Conservation (phyloP, 1,140 invertebrate species). For the Brachionus rubens region DNA sequence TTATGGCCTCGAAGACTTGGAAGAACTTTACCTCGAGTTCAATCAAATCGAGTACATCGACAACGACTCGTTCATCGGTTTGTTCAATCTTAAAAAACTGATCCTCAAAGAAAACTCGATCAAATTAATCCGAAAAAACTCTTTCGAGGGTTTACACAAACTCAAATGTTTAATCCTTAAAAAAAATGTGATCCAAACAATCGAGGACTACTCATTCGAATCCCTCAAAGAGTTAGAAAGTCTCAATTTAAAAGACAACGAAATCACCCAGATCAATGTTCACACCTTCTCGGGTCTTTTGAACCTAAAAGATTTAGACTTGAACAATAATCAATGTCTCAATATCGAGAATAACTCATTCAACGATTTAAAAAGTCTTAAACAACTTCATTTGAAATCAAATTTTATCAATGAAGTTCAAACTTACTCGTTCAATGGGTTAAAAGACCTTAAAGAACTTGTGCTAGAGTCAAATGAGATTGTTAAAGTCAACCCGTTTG, state of each 20-base stretch:
- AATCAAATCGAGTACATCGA: neutral
- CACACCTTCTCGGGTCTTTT: neutral
- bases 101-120: slow-evolving; percentile 20
- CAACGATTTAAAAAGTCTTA: neutral
- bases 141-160: slow-evolving; percentile 11
- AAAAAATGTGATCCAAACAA: neutral
- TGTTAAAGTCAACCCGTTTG: neutral
- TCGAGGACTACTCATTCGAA: neutral
- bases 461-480: neutral
- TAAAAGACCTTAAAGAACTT: neutral
- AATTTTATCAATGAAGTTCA: slow-evolving; percentile 8
- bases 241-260: slow-evolving; percentile 24
- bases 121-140: neutral
- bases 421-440: neutral
- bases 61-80: slow-evolving; percentile 3
- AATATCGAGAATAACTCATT: slow-evolving; percentile 8
- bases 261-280: neutral
- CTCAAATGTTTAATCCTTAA: slow-evolving; percentile 25
- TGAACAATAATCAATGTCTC: neutral
- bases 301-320: slow-evolving; percentile 1
- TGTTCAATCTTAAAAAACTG: slow-evolving; percentile 3
- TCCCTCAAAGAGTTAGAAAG: neutral
- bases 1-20: neutral
- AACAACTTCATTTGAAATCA: neutral
- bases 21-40: slow-evolving; percentile 7